Base-by-base conservation (phyloP, 2,888 invertebrate genomes). In the Lithosia quadra region DNA sequence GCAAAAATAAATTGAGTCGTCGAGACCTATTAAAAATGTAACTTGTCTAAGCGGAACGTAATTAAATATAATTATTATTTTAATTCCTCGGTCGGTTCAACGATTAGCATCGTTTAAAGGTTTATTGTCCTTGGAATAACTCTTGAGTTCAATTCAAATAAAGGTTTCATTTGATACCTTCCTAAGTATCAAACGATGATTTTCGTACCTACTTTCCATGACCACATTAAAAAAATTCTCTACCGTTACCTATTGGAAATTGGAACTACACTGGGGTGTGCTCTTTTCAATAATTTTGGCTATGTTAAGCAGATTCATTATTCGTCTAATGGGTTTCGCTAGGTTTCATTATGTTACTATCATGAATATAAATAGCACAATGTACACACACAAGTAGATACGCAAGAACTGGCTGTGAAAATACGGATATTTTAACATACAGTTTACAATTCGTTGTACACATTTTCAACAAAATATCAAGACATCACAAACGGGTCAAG, bases 1-100 rank as follows among this genome's bases (percentile, higher is more conserved):
- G n/a, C 49, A 18, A 67, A 61, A 60, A 65, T 69, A 74, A 56
- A 78, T 69, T 69, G 39, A 65, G 58, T 63, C 65, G 49, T 63
- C 36, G 10, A 62, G 11, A 39, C n/a, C 65, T 62, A 33, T 49
- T 34, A 56, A 58, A 39, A 34, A 63, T 65, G 53, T 58, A 15
- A 49, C 61, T 49, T 62, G 64, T 62, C 63, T 64, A 59, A 56
- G 57, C 24, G 21, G 57, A 67, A 77, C 65, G 60, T 75, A 71
- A 75, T 77, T 74, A 70, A 68, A 67, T 61, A 73, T 75, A 39
- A 71, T 78, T 77, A 73, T 71, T 68, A 80, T 77, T 78, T 75
- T 75, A 78, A 80, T 77, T 80, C 67, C 62, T 60, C 39, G 65
- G 66, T 61, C 70, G 71, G 73, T 71, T 70, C 68, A 80, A 75